Conservation (phyloP, 2,888 invertebrate species). For the Lepetodrilus schrolli region DNA sequence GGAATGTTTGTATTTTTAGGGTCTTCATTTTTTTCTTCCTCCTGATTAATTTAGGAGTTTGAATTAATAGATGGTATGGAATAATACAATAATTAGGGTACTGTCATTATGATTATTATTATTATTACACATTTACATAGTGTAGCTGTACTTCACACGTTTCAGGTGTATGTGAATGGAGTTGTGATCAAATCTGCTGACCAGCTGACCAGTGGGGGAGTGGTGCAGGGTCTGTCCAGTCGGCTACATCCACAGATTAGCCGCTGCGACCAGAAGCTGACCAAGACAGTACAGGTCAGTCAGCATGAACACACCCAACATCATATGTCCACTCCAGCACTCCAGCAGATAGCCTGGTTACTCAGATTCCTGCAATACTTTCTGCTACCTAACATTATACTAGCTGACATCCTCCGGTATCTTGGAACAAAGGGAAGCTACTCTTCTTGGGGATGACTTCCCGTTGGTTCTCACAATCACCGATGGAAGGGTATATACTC, state of each 20-base stretch:
- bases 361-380: slow-evolving; percentile 58
- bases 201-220: slow-evolving; percentile 57
- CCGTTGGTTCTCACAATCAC: slow-evolving; percentile 42
- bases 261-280: slow-evolving; percentile 50
- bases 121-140: background rate
- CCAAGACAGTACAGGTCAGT: slow-evolving; percentile 47
- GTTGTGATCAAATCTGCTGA: slow-evolving; percentile 50
- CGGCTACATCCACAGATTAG: slow-evolving; percentile 55
- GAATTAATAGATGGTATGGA: background rate
- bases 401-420: slow-evolving; percentile 48
- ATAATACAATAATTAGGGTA: background rate
- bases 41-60: too few relatives aligned
- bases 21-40: too few relatives aligned
- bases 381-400: slow-evolving; percentile 46
- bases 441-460: slow-evolving; percentile 51
- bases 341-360: too few relatives aligned
- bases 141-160: too few relatives aligned
- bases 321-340: too few relatives aligned
- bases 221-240: slow-evolving; percentile 58
- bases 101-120: background rate
- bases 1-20: too few relatives aligned
- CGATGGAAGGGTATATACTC: slow-evolving; percentile 33
- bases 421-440: slow-evolving; percentile 44
- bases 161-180: slow-evolving; percentile 56
- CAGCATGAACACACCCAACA: too few relatives aligned